Conservation (phyloP, 2,888 invertebrate species). For the Acleris holmiana region DNA sequence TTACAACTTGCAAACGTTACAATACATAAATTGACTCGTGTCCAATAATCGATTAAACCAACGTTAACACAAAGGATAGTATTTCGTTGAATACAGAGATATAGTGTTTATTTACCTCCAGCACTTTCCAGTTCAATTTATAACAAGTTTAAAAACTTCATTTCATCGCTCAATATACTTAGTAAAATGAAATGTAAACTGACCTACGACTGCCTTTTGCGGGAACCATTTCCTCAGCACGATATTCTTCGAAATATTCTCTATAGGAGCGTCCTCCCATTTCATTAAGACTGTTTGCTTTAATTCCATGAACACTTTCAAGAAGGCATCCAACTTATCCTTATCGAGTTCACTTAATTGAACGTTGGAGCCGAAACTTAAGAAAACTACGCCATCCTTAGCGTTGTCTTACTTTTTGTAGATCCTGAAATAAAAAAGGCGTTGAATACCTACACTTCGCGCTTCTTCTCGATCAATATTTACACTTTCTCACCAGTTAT, state of each 20-base stretch:
- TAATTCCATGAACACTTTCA: constrained; percentile 68
- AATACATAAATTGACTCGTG: too few relatives aligned
- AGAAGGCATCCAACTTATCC: constrained; percentile 46
- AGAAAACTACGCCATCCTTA: constrained; percentile 50
- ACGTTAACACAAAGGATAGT: too few relatives aligned
- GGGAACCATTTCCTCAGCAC: constrained; percentile 79
- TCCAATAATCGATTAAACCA: too few relatives aligned
- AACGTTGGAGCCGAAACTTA: constrained; percentile 58
- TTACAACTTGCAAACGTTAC: too few relatives aligned
- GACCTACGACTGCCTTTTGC: constrained; percentile 76
- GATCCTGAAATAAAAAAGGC: constrained; percentile 18
- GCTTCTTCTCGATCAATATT: background rate
- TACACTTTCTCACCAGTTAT: background rate
- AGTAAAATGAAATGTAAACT: constrained; percentile 37
- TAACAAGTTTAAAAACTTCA: constrained; percentile 12
- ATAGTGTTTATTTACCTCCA: too few relatives aligned
- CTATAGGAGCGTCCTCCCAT: constrained; percentile 69
- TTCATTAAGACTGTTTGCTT: constrained; percentile 80
- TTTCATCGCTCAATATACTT: constrained; percentile 20
- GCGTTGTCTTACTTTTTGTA: constrained; percentile 50
- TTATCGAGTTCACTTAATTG: constrained; percentile 49
- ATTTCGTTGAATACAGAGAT: too few relatives aligned
- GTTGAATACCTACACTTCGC: constrained; percentile 5
- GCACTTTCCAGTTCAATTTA: constrained; percentile 5
- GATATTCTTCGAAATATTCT: constrained; percentile 66